Evolutionary conservation across 2,113 vertebrate genomes (phyloP), one percentile per base, ranked within the genome.

Genomic region (Forbesichthys papilliferus): DNA sequence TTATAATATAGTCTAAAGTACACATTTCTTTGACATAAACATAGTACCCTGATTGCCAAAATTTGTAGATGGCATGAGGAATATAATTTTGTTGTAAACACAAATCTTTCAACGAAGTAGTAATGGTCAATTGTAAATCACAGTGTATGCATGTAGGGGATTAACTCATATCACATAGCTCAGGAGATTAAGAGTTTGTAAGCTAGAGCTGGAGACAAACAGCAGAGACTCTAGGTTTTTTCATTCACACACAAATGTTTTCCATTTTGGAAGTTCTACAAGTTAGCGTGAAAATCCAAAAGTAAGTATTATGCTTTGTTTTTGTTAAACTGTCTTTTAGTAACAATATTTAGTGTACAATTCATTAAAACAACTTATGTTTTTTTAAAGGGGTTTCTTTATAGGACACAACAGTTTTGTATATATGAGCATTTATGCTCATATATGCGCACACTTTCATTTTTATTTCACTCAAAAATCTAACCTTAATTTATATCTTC

Each of bases 181-280:
- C 74, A 85, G 77, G 73, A 91, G 92, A 93, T 93, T 92, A 92
- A 78, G 82, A 67, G 74, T 80, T 79, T 88, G 79, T 80, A 69
- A 84, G 56, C 78, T 80, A 54, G 79, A 77, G 71, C 62, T 81
- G 55, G 60, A 62, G 74, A 82, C 64, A 82, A 80, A 85, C 71
- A 78, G 10, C 60, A 66, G 33, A 64, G 42, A 71, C 48, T 16
- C 74, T 3, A 11, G 42, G 61, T 33, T 71, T 79, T 64, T 48
- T 56, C 42, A 48, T 58, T 67, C 20, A 65, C 14, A 54, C 14
- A n/a, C 61, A 48, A n/a, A 14, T 77, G 48, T 68, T 79, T 75
- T 79, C 34, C 69, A 9, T 42, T 61, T 51, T 61, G 34, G 64
- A 78, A 48, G 5, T 36, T 64, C 56, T 33, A 27, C 56, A 58